Conservation (phyloP, 2,113 vertebrate species). For the Balaeniceps rex region DNA sequence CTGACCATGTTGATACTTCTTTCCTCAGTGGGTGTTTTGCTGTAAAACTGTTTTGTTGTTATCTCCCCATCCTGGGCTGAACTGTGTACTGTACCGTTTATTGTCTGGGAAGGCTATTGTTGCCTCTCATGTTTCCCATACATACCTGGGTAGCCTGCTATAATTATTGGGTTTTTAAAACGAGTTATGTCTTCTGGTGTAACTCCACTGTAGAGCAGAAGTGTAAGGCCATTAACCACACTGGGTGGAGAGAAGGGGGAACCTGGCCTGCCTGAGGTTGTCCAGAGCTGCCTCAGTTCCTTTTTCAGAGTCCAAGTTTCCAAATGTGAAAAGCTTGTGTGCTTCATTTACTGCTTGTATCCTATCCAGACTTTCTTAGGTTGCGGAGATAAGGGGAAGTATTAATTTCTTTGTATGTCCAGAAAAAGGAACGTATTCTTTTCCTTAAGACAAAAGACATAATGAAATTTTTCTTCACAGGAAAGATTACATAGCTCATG, state of each 20-base stretch:
- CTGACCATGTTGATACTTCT: background rate
- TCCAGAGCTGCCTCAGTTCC: background rate
- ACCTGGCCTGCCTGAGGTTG: background rate
- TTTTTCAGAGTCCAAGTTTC: background rate
- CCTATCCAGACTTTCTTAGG: background rate
- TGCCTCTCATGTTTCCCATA: background rate
- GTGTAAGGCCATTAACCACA: background rate
- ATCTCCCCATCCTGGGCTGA: background rate
- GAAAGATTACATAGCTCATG: conserved; percentile 53
- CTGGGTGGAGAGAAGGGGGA: background rate
- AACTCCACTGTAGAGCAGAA: background rate
- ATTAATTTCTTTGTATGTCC: background rate
- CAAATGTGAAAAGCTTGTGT: background rate
- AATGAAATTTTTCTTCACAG: conserved; percentile 33
- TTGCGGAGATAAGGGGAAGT: background rate
- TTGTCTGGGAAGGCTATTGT: background rate
- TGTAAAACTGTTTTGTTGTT: background rate
- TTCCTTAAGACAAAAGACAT: background rate
- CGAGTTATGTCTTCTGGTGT: background rate
- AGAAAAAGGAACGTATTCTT: background rate
- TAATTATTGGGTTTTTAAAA: background rate
- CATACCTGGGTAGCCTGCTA: background rate
- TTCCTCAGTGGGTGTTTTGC: background rate
- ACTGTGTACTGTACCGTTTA: background rate
- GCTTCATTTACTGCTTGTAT: background rate